phyloP scores from a whole-genome alignment of 2,113 vertebrate genomes.

The Eublepharis macularius region DNA sequence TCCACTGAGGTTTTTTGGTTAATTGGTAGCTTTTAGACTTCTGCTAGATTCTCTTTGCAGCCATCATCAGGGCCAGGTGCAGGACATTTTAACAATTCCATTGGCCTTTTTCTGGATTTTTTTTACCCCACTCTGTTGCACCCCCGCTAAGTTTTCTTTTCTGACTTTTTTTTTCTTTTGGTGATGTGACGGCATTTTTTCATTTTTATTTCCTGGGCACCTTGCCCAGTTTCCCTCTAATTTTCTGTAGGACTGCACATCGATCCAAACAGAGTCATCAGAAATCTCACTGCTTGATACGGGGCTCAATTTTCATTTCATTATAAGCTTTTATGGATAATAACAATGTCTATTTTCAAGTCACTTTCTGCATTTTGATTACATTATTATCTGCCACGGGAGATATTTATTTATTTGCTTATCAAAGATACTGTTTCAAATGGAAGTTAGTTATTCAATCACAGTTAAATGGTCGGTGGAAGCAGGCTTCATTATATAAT shows the following conservation, averaged over 20 bases:
- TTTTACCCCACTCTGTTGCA: neutral
- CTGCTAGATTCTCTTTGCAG: neutral
- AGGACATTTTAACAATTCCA: neutral
- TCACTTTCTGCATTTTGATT: conserved; percentile 39
- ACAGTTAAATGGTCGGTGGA: neutral
- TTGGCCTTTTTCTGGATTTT: neutral
- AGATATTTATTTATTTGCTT: neutral
- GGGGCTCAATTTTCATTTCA: neutral
- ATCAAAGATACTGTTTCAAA: neutral
- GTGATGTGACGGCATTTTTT: neutral
- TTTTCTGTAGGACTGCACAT: neutral
- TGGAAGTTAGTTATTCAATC: conserved; percentile 15
- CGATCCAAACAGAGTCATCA: neutral
- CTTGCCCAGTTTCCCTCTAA: neutral
- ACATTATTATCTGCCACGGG: neutral
- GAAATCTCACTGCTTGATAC: neutral
- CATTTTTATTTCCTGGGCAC: neutral
- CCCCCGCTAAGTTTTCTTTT: neutral
- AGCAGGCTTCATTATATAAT: conserved; percentile 50
- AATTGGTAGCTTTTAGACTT: neutral
- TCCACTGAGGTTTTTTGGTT: neutral
- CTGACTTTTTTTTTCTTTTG: neutral
- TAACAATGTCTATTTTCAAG: conserved; percentile 26
- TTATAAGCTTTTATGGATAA: conserved; percentile 23
- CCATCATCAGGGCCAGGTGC: neutral